phyloP scores from a whole-genome alignment of 2,888 invertebrate species.

The Oeneis ivallda region DNA sequence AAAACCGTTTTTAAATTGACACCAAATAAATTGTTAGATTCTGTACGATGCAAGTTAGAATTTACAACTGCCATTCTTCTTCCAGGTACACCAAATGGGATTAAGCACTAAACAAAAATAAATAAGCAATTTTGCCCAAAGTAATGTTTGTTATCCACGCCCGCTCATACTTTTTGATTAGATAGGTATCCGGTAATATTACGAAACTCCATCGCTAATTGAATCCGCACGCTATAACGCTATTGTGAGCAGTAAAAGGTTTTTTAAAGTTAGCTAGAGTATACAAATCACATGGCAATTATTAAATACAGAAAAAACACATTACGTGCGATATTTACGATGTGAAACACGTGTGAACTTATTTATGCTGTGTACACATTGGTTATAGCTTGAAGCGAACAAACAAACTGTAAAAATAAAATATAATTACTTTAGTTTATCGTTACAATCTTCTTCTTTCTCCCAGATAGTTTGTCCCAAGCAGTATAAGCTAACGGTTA shows the following conservation, averaged over 20 bases:
- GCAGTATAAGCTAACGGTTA: too few relatives aligned
- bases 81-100: too few relatives aligned
- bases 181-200: constrained; percentile 14
- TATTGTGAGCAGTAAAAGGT: constrained; percentile 37
- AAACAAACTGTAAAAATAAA: too few relatives aligned
- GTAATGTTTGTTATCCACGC: constrained; percentile 9
- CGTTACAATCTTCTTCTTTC: too few relatives aligned
- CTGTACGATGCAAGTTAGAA: background rate
- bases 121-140: constrained; percentile 8
- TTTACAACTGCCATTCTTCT: too few relatives aligned
- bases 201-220: constrained; percentile 47
- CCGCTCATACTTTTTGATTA: constrained; percentile 27
- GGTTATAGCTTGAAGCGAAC: background rate
- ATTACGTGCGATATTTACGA: constrained; percentile 21
- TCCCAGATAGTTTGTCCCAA: too few relatives aligned
- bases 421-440: too few relatives aligned
- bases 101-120: background rate
- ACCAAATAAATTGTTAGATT: background rate
- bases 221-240: constrained; percentile 52
- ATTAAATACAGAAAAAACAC: constrained; percentile 36
- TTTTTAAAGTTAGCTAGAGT: constrained; percentile 15
- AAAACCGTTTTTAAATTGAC: constrained; percentile 1
- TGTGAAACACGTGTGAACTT: constrained; percentile 20
- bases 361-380: constrained; percentile 6
- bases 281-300: constrained; percentile 55